Conservation (phyloP, 2,113 vertebrate species). For the Nibea coibor region DNA sequence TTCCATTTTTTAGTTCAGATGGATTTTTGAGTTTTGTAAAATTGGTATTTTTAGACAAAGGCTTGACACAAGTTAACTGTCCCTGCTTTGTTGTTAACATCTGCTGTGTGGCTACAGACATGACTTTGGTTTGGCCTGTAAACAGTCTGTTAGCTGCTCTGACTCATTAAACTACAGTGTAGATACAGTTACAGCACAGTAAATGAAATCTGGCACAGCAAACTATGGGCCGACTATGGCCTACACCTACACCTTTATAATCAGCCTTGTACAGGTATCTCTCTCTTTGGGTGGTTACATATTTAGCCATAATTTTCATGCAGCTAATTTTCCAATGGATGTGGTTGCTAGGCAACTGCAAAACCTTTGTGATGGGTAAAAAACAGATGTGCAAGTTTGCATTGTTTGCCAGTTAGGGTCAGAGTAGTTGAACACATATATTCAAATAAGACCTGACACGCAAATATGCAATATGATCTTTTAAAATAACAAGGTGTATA, state of each 20-base stretch:
- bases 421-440: neutral
- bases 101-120: neutral
- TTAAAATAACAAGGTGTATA: neutral
- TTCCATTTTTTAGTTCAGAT: neutral
- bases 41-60: neutral
- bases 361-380: constrained; percentile 50
- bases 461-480: neutral
- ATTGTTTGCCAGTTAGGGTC: constrained; percentile 35
- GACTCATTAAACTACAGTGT: neutral
- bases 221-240: neutral
- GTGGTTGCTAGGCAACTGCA: constrained; percentile 67
- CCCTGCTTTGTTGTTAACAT: neutral
- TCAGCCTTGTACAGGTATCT: constrained; percentile 20
- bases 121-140: neutral
- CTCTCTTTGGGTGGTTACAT: constrained; percentile 33
- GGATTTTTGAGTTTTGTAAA: neutral
- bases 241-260: constrained; percentile 20
- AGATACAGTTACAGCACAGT: neutral
- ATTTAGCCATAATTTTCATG: constrained; percentile 43
- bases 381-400: constrained; percentile 36
- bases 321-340: constrained; percentile 52
- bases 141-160: neutral
- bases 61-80: neutral
- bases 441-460: neutral
- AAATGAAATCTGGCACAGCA: constrained; percentile 1